phyloP scores from a whole-genome alignment of 1,140 invertebrate genomes.

The Drosophila kikkawai region DNA sequence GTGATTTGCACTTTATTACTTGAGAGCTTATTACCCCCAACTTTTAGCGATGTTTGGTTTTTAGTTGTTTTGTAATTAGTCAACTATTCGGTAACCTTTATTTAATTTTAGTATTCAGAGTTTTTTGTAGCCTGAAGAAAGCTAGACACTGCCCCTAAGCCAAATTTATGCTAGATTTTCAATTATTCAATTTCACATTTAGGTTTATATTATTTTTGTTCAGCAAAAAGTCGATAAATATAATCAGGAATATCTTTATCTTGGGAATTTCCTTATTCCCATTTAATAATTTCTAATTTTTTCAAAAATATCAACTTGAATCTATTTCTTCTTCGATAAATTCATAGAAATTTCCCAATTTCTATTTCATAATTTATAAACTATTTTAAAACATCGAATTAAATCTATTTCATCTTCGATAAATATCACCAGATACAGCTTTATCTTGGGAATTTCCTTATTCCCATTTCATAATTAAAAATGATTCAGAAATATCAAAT shows the following conservation, averaged over 20 bases:
- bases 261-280: background rate
- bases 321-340: too few species aligned
- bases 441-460: background rate
- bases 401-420: background rate
- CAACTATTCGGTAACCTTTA: too few species aligned
- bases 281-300: background rate
- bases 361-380: too few species aligned
- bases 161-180: background rate
- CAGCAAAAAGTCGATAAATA: conserved; percentile 1
- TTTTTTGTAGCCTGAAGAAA: background rate
- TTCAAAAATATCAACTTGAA: background rate
- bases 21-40: too few species aligned
- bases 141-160: background rate
- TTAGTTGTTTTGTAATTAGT: too few species aligned
- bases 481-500: background rate
- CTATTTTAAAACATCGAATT: too few species aligned
- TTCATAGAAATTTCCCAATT: too few species aligned
- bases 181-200: background rate
- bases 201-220: background rate
- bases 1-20: too few species aligned
- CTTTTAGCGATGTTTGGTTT: too few species aligned
- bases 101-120: too few species aligned
- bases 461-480: background rate
- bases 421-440: background rate
- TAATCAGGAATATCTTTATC: background rate